Evolutionary conservation across 2,797 vertebrate species (phyloP).

Genomic region (Danio tinwini): DNA sequence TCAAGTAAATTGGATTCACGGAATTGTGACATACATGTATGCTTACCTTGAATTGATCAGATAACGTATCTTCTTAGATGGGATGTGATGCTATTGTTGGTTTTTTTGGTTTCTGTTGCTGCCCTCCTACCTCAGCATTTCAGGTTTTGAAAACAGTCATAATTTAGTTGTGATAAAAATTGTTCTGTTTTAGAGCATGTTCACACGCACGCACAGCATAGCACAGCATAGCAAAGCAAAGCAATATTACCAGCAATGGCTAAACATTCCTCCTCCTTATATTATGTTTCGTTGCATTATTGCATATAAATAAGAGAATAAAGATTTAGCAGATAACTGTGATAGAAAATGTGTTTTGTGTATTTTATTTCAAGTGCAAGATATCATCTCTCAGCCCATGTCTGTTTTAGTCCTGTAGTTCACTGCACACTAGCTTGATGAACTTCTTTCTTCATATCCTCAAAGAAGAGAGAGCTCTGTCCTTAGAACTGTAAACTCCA

Average conservation of each 20-base stretch:
- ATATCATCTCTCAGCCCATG: neutral
- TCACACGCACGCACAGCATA: too few relatives aligned
- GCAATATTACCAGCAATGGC: too few relatives aligned
- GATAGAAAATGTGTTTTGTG: neutral
- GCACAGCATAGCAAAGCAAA: neutral
- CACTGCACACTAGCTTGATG: neutral
- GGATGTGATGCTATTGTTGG: too few relatives aligned
- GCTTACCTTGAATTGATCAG: too few relatives aligned
- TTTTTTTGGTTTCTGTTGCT: too few relatives aligned
- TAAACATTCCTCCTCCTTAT: neutral
- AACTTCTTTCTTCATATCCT: neutral
- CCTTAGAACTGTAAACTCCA: constrained; percentile 35
- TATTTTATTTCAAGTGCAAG: neutral
- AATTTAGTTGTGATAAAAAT: neutral
- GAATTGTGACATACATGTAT: too few relatives aligned
- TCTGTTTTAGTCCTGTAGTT: neutral
- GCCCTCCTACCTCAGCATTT: too few relatives aligned
- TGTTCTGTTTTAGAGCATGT: too few relatives aligned
- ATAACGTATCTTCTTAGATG: too few relatives aligned
- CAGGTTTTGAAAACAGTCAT: too few relatives aligned
- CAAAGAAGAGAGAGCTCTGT: constrained; percentile 22
- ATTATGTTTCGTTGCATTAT: neutral
- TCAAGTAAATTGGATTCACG: too few relatives aligned
- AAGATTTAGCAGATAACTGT: too few relatives aligned
- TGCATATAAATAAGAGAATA: neutral